Conservation (phyloP, 2,888 invertebrate species). For the Augochlorella aurata region DNA sequence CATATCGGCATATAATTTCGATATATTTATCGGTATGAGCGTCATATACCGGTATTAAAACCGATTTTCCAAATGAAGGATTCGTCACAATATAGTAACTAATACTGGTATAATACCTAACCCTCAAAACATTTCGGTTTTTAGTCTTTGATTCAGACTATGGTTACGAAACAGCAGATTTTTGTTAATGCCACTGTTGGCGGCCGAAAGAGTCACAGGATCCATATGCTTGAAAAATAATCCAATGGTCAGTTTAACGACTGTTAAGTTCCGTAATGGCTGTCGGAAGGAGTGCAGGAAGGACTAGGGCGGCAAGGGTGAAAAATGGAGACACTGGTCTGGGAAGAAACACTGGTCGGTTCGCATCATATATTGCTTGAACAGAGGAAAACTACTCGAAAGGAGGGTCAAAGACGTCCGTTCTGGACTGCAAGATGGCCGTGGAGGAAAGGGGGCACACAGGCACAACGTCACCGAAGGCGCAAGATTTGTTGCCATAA, state of each 20-base stretch:
- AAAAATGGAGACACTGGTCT: conserved; percentile 64
- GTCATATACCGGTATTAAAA: too few species aligned
- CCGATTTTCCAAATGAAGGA: too few species aligned
- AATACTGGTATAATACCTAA: too few species aligned
- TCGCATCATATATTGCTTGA: conserved; percentile 64
- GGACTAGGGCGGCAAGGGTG: conserved; percentile 55
- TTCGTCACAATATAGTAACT: too few species aligned
- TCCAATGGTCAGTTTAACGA: conserved; percentile 55
- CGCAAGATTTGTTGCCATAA: conserved; percentile 79
- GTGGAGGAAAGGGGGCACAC: conserved; percentile 58
- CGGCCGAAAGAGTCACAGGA: conserved; percentile 10
- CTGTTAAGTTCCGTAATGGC: conserved; percentile 64
- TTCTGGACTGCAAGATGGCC: conserved; percentile 73
- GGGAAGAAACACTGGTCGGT: conserved; percentile 62
- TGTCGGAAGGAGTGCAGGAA: conserved; percentile 40
- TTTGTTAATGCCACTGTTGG: not conserved
- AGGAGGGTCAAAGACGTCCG: conserved; percentile 64
- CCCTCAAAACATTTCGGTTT: too few species aligned
- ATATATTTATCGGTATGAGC: too few species aligned
- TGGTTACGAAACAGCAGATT: not conserved
- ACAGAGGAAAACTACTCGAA: conserved; percentile 53
- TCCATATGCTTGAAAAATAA: conserved; percentile 38
- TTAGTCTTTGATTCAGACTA: not conserved
- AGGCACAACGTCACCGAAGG: conserved; percentile 66
- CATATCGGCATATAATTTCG: too few species aligned